A percentile compares a stretch with the other conserved stretches of the same genome.
These are phyloP conservation scores for Labeo calbasu DNA, from an alignment of 2,797 vertebrate genomes.

Conservation along the genomic window DNA sequence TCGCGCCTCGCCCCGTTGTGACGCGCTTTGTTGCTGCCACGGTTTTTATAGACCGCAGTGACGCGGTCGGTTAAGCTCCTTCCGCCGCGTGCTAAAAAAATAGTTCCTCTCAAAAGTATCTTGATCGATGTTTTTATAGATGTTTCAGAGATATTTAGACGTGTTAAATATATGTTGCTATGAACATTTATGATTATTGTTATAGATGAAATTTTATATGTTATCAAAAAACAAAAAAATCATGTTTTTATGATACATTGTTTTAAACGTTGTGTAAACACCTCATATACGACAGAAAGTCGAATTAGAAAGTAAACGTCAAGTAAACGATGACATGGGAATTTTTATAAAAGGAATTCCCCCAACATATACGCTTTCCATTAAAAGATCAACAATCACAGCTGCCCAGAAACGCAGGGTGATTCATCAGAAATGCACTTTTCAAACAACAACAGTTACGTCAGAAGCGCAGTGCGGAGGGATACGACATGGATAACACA, in stretches of 20 bases:
- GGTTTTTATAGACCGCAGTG: conserved; percentile 61
- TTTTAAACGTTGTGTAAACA: not conserved
- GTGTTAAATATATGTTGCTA: not conserved
- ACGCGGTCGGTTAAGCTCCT: conserved; percentile 38
- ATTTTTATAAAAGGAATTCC: not conserved
- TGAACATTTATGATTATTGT: not conserved
- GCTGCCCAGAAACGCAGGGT: not conserved
- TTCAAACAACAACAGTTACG: conserved; percentile 66
- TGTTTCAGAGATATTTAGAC: not conserved
- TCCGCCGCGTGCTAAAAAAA: conserved; percentile 64
- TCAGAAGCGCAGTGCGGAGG: conserved; percentile 70
- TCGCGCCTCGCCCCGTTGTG: conserved; percentile 13
- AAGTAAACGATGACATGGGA: too few relatives aligned
- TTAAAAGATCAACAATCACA: not conserved
- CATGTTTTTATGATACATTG: not conserved
- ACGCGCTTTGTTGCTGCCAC: rapidly evolving
- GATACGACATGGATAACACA: conserved; percentile 58
- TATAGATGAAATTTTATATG: not conserved
- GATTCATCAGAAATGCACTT: conserved; percentile 5
- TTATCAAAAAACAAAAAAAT: not conserved
- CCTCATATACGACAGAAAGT: not conserved
- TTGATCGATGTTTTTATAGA: not conserved
- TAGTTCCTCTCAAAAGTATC: conserved; percentile 51
- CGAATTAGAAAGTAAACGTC: not conserved
- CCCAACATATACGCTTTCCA: not conserved